A percentile compares a stretch with the other conserved stretches of the same genome.
phyloP scores from a whole-genome alignment of 2,113 vertebrate species.

The Psettodes erumei region DNA sequence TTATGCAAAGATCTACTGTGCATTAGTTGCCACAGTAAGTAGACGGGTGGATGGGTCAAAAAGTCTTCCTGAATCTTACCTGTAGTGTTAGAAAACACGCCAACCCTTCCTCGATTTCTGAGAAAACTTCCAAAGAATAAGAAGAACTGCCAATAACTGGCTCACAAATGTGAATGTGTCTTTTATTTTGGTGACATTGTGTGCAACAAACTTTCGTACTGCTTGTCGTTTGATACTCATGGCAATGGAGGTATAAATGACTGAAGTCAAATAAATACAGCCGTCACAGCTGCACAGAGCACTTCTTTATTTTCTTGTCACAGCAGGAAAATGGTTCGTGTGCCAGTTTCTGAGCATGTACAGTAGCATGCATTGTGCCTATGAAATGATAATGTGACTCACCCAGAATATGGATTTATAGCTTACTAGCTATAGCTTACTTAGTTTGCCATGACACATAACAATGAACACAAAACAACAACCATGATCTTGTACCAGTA shows the following conservation, averaged over 20 bases:
- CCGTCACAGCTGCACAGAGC: conserved; percentile 45
- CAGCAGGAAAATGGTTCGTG: neutral
- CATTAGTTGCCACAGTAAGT: conserved; percentile 28
- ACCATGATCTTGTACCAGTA: neutral
- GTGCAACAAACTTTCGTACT: conserved; percentile 62
- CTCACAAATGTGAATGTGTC: conserved; percentile 64
- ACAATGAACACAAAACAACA: neutral
- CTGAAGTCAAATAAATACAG: conserved; percentile 68
- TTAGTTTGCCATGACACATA: neutral
- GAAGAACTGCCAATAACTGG: conserved; percentile 66
- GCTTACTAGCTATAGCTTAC: no score
- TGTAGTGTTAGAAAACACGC: conserved; percentile 44
- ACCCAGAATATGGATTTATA: conserved; percentile 5
- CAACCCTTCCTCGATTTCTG: conserved; percentile 44
- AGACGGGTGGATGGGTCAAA: conserved; percentile 38
- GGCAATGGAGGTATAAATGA: conserved; percentile 31
- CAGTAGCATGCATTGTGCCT: neutral
- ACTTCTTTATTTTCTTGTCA: neutral
- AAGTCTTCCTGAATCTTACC: conserved; percentile 73
- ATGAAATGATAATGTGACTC: conserved; percentile 32
- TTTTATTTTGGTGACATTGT: conserved; percentile 61
- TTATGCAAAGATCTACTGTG: conserved; percentile 72
- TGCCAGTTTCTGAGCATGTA: neutral
- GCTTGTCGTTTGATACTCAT: conserved; percentile 68
- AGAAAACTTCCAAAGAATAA: conserved; percentile 72